These are phyloP conservation scores for Xerus inauris DNA, from an alignment of 2,113 vertebrate genomes.

Conservation along the genomic window DNA sequence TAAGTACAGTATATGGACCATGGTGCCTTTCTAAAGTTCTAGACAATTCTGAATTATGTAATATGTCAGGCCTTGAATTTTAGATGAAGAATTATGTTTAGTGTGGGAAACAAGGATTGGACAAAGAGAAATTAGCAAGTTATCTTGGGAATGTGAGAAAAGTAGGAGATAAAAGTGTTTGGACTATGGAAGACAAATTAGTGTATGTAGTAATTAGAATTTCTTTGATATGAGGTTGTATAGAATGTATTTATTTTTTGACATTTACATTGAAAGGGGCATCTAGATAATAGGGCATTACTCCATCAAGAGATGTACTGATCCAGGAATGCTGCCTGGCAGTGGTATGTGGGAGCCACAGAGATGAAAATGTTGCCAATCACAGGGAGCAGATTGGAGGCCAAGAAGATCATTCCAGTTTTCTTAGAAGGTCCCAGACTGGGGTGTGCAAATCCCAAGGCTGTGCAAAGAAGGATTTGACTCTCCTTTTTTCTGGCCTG, in stretches of 20 bases:
- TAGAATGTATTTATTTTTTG: not conserved
- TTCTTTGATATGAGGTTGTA: not conserved
- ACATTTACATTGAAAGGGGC: not conserved
- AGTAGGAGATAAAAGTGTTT: not conserved
- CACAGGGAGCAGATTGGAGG: not conserved
- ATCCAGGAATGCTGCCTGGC: not conserved
- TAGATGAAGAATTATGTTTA: not conserved
- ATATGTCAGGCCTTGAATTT: not conserved
- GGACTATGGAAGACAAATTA: not conserved
- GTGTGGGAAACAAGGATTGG: not conserved
- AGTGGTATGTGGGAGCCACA: not conserved
- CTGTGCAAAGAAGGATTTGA: constrained; percentile 11
- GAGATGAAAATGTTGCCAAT: not conserved
- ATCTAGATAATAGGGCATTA: not conserved
- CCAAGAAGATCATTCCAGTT: not conserved
- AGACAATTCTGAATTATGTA: not conserved
- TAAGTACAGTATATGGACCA: not conserved
- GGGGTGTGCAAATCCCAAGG: not conserved
- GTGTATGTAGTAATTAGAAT: not conserved
- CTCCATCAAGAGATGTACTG: not conserved
- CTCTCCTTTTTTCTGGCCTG: not conserved
- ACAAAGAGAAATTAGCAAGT: not conserved
- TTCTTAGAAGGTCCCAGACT: not conserved
- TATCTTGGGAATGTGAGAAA: not conserved
- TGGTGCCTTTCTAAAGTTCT: not conserved